Percentiles rank a stretch among this genome's conserved stretches.
These are phyloP conservation scores for Petrophora chlorosata DNA, from an alignment of 2,888 invertebrate species.

Conservation along the genomic window DNA sequence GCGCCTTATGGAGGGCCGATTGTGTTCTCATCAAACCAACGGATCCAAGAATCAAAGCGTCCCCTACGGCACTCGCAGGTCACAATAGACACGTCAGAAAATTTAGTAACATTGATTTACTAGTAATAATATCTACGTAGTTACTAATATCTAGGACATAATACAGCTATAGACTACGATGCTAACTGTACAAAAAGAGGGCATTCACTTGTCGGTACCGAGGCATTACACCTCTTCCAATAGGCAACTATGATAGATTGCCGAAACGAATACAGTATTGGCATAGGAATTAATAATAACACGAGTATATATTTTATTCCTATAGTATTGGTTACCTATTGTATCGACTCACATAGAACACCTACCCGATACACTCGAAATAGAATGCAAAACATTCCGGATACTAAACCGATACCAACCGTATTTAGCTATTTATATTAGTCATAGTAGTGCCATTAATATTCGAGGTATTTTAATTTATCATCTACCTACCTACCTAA, in stretches of 20 bases:
- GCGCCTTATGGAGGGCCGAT: conserved; percentile 55
- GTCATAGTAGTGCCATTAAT: conserved; percentile 34
- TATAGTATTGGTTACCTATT: no score
- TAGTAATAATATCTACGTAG: no score
- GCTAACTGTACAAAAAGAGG: conserved; percentile 9
- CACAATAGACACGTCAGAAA: conserved; percentile 7
- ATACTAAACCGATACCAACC: conserved; percentile 38
- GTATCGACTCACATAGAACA: conserved; percentile 16
- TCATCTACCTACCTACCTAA: neutral
- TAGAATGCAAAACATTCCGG: conserved; percentile 43
- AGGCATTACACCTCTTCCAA: neutral
- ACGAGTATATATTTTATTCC: no score
- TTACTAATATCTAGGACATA: conserved; percentile 3
- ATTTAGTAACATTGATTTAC: no score
- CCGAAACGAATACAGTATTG: no score
- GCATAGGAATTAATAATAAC: no score
- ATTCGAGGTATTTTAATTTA: conserved; percentile 35
- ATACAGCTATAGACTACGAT: conserved; percentile 5
- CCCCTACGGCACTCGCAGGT: conserved; percentile 20
- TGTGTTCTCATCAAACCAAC: conserved; percentile 52
- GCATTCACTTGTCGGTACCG: conserved; percentile 12
- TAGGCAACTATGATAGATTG: no score
- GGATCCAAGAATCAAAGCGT: conserved; percentile 22
- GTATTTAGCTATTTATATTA: conserved; percentile 43
- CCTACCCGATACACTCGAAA: conserved; percentile 37